phyloP scores from a whole-genome alignment of 2,113 vertebrate genomes.

The Numenius arquata region DNA sequence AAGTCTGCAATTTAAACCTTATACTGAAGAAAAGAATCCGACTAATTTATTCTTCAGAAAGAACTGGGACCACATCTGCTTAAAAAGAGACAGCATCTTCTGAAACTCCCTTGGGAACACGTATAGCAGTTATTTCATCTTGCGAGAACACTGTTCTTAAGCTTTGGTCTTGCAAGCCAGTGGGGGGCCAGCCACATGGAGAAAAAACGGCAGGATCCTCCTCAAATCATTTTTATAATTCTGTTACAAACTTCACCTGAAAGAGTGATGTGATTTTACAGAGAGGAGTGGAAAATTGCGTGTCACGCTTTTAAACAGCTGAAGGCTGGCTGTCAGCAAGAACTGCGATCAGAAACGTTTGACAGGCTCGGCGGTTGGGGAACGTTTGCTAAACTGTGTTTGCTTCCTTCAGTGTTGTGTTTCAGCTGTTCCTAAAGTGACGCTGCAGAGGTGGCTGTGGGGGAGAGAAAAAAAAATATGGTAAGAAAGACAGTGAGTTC shows the following conservation, averaged over 20 bases:
- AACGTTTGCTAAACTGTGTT: neutral
- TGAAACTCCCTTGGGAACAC: neutral
- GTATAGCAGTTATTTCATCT: neutral
- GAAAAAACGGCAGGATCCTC: neutral
- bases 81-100: neutral
- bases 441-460: neutral
- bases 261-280: neutral
- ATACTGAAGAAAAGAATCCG: neutral
- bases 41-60: neutral
- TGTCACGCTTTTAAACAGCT: neutral
- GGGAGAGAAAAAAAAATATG: neutral
- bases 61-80: neutral
- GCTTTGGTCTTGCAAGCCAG: neutral
- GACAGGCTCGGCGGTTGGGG: neutral
- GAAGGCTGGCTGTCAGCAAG: neutral
- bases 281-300: neutral
- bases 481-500: neutral
- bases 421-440: neutral
- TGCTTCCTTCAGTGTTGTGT: neutral
- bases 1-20: neutral
- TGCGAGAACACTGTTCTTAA: neutral
- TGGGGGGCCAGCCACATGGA: neutral
- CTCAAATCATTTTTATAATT: neutral
- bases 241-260: neutral
- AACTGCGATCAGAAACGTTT: conserved; percentile 13